Percentiles rank a stretch among this genome's conserved stretches.
Conservation (phyloP, 2,888 invertebrate species). For the Vesta saturnalis region DNA sequence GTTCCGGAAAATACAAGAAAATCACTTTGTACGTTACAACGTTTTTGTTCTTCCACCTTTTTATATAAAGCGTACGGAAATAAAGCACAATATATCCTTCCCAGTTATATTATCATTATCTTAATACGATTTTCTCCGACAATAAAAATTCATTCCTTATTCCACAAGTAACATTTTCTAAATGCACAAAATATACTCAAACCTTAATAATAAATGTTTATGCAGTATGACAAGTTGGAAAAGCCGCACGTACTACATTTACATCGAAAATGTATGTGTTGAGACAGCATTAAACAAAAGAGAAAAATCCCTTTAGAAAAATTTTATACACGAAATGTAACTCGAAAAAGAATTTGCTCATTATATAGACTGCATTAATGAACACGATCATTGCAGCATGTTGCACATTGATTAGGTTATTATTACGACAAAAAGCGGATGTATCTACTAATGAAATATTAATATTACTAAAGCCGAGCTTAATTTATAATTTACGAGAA, state of each 20-base stretch:
- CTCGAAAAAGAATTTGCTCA: neutral
- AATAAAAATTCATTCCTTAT: neutral
- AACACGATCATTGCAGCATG: neutral
- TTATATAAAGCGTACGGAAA: neutral
- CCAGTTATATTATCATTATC: no score
- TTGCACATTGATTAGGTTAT: neutral
- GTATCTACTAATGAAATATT: no score
- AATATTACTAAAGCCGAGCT: no score
- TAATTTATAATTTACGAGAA: no score
- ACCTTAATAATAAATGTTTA: neutral
- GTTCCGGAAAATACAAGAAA: slow-evolving; percentile 2
- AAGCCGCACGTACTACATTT: slow-evolving; percentile 1
- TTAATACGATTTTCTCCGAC: neutral
- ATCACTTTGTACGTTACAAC: neutral
- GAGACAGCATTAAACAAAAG: neutral
- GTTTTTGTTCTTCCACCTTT: slow-evolving; percentile 12
- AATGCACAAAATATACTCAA: no score
- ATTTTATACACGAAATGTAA: neutral
- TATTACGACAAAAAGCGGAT: neutral
- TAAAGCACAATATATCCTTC: neutral
- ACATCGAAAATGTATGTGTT: neutral
- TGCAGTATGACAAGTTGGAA: neutral
- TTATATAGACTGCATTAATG: neutral
- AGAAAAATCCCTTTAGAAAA: neutral
- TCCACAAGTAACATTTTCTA: neutral